These are phyloP conservation scores for Zaprionus taronus DNA, from an alignment of 1,140 invertebrate species.

Conservation along the genomic window DNA sequence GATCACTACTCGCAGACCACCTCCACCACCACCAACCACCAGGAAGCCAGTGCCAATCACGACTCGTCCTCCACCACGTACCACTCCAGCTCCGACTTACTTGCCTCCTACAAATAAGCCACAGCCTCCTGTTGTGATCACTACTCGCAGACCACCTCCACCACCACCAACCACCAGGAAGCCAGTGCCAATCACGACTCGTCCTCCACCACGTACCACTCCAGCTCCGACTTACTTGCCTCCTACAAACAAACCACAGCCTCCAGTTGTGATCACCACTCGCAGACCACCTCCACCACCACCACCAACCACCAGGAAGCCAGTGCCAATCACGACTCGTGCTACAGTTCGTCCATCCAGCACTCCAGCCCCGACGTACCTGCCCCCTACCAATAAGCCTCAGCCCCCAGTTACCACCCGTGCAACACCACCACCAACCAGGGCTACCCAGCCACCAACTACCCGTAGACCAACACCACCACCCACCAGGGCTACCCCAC, in stretches of 20 bases:
- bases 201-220: conserved; percentile 22
- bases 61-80: conserved; percentile 33
- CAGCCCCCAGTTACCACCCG: conserved; percentile 25
- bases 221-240: conserved; percentile 59
- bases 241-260: conserved; percentile 48
- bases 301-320: conserved; percentile 53
- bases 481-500: conserved; percentile 31
- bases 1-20: conserved; percentile 24
- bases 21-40: conserved; percentile 43
- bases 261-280: conserved; percentile 39
- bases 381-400: conserved; percentile 50
- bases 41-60: conserved; percentile 31
- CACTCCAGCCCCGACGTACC: conserved; percentile 45
- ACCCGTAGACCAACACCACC: conserved; percentile 16
- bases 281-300: conserved; percentile 44
- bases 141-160: conserved; percentile 33
- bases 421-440: neutral
- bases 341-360: conserved; percentile 8
- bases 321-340: conserved; percentile 29
- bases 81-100: conserved; percentile 40
- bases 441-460: conserved; percentile 34
- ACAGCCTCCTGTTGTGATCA: conserved; percentile 25
- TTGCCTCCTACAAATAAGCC: conserved; percentile 54
- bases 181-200: conserved; percentile 49
- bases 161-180: conserved; percentile 43